Percentiles rank a stretch among this genome's conserved stretches.
These are phyloP conservation scores for Sebastes taczanowskii DNA, from an alignment of 2,797 vertebrate genomes.

Conservation along the genomic window DNA sequence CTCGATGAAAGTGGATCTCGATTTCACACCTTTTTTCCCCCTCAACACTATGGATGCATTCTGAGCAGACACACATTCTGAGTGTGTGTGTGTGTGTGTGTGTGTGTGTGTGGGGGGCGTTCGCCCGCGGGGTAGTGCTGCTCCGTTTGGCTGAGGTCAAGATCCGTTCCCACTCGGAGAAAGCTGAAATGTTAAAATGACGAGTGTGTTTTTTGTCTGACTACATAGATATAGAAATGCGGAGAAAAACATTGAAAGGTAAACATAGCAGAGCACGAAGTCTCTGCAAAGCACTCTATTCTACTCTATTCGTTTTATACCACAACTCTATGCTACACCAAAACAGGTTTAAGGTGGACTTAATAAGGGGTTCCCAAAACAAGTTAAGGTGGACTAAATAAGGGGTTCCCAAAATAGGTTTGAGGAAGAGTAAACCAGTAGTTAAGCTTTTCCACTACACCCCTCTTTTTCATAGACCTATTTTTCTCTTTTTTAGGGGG, in stretches of 20 bases:
- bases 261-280: neutral
- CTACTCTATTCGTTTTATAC: neutral
- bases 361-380: neutral
- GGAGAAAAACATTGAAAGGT: neutral
- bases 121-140: conserved; percentile 3
- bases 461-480: too few species aligned
- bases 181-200: conserved; percentile 11
- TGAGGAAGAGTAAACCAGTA: neutral
- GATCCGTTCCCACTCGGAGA: conserved; percentile 1
- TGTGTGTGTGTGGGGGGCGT: neutral
- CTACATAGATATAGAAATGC: neutral
- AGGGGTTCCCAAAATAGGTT: neutral
- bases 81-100: neutral
- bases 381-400: neutral
- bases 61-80: neutral
- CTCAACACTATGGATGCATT: conserved; percentile 9
- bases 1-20: conserved; percentile 20
- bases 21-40: conserved; percentile 48
- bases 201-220: conserved; percentile 10
- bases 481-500: too few species aligned
- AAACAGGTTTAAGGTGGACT: neutral
- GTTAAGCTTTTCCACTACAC: too few species aligned
- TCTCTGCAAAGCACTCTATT: neutral
- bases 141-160: conserved; percentile 32
- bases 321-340: neutral